These are phyloP conservation scores for Cheilosia urbana DNA, from an alignment of 2,888 invertebrate species.

Conservation along the genomic window DNA sequence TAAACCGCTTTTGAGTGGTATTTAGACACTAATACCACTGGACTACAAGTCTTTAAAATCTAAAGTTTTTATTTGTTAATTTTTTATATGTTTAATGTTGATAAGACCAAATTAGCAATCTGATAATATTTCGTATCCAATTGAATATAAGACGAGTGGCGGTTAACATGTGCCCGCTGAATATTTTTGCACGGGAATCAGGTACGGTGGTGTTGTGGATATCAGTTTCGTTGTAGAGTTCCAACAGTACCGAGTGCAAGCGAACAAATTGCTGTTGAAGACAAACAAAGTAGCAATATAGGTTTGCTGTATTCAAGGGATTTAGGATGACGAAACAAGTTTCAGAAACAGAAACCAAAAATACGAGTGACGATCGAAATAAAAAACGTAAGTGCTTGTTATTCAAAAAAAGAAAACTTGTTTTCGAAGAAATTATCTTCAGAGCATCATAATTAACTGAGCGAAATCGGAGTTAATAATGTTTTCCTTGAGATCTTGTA, in stretches of 20 bases:
- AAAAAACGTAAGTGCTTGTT: constrained; percentile 2
- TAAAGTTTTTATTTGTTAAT: constrained; percentile 8
- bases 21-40: not conserved
- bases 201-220: not conserved
- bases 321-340: constrained; percentile 11
- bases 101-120: constrained; percentile 50
- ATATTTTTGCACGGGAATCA: constrained; percentile 31
- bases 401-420: not conserved
- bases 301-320: not conserved
- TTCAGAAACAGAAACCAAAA: constrained; percentile 12
- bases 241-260: not conserved
- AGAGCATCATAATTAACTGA: too few relatives aligned
- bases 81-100: constrained; percentile 29
- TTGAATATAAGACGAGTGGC: constrained; percentile 46
- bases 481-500: too few relatives aligned
- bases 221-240: constrained; percentile 14
- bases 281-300: not conserved
- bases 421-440: too few relatives aligned
- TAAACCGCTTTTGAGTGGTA: not conserved
- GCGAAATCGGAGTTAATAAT: too few relatives aligned
- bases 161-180: constrained; percentile 6
- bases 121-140: constrained; percentile 48
- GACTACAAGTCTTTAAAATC: constrained; percentile 32
- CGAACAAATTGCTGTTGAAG: not conserved
- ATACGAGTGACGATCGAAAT: constrained; percentile 7